Base-by-base conservation (phyloP, 1,140 invertebrate species). In the Bombus ignitus region DNA sequence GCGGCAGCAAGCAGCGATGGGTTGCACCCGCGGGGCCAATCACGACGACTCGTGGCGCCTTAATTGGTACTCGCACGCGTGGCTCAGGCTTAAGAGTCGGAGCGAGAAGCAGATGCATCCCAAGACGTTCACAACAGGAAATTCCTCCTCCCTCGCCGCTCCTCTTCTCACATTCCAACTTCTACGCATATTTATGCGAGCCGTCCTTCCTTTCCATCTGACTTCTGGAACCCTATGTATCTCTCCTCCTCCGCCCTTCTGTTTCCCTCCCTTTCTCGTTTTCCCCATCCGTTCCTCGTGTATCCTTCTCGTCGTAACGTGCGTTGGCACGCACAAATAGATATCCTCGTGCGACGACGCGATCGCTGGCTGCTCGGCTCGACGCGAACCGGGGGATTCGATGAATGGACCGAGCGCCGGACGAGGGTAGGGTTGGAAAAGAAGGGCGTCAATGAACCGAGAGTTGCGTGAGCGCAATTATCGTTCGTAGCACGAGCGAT, bases 71-170 rank as follows among this genome's bases (percentile, higher is more conserved):
- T 92, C 87, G 89, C 86, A 87, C 89, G 91, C 90, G 87, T 90
- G 81, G 84, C 81, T 91, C 79, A 35, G 62, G 66, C 75, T 90
- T 90, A 84, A 88, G 84, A 90, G 84, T 87, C 83, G 76, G 65
- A 85, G 65, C n/a, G 65, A 32, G 65, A 18, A 18, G 93, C 94
- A 94, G 94, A 95, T 94, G 94, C 94, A 94, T 92, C 93, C 91
- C 88, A 93, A 94, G 94, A 94, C 92, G 93, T 93, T 94, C 92
- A 93, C 93, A 94, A 95, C 94, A 95, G 94, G 94, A 95, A 94
- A 94, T 94, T 94, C 89, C 90, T 94, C 92, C 91, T 92, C 89
- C 80, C 87, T 66, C 85, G 78, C 78, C 87, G 73, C 82, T 86
- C 74, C 81, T 83, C 86, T 77, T 81, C 81, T 42, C 70, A 57